These are phyloP conservation scores for Onthophagus taurus DNA, from an alignment of 1,140 invertebrate genomes.

Conservation along the genomic window DNA sequence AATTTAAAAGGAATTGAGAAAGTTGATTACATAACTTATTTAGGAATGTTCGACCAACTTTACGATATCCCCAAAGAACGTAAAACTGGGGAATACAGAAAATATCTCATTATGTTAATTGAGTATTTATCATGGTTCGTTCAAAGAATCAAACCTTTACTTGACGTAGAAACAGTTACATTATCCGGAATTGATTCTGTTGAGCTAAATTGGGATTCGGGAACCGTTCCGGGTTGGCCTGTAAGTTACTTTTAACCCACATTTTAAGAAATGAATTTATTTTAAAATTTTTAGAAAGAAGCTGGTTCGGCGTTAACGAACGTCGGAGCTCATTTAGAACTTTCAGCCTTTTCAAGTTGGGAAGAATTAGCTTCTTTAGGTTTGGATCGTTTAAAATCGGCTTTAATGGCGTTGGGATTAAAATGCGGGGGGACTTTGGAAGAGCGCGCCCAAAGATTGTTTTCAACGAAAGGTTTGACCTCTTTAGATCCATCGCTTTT, in stretches of 20 bases:
- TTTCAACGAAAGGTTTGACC: constrained; percentile 90
- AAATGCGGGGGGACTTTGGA: constrained; percentile 99
- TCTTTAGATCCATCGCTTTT: constrained; percentile 83
- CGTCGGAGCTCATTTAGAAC: constrained; percentile 89
- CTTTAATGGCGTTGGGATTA: constrained; percentile 90
- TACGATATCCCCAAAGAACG: constrained; percentile 92
- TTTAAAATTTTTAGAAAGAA: constrained; percentile 62
- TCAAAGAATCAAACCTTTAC: constrained; percentile 79
- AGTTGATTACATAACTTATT: constrained; percentile 93
- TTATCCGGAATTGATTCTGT: constrained; percentile 65
- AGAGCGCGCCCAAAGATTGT: constrained; percentile 91
- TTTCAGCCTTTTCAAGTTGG: constrained; percentile 95
- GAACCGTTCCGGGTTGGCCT: constrained; percentile 89
- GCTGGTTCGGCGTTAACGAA: constrained; percentile 85
- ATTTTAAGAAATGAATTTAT: background rate
- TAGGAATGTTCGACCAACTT: constrained; percentile 90
- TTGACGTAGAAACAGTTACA: constrained; percentile 75
- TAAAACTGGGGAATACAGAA: constrained; percentile 88
- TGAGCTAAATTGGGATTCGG: constrained; percentile 77
- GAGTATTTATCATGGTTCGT: constrained; percentile 86
- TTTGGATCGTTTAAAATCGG: constrained; percentile 93
- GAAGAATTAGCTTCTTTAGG: constrained; percentile 95
- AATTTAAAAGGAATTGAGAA: constrained; percentile 97
- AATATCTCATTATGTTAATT: constrained; percentile 76
- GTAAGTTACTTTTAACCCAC: constrained; percentile 41